These are phyloP conservation scores for Cantharis lateralis DNA, from an alignment of 2,888 invertebrate genomes.

Conservation along the genomic window DNA sequence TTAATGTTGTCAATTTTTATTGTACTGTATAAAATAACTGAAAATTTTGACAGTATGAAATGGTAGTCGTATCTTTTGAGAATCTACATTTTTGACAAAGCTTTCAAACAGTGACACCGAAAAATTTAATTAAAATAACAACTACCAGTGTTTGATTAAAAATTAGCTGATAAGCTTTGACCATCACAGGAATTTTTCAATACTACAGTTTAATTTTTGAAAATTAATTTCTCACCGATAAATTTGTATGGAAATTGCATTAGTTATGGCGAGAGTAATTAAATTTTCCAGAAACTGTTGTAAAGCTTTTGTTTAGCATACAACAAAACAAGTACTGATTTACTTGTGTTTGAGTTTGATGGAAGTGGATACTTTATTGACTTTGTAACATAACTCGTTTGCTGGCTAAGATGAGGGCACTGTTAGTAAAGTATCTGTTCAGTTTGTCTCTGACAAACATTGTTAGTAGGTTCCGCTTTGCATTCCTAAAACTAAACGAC, in stretches of 20 bases:
- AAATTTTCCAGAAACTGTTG: conserved; percentile 25
- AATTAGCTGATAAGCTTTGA: background rate
- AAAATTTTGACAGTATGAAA: background rate
- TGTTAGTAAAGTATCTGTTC: conserved; percentile 44
- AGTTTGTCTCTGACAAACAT: conserved; percentile 42
- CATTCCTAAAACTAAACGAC: conserved; percentile 25
- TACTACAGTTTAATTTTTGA: too few species aligned
- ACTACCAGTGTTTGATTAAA: background rate
- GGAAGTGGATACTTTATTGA: conserved; percentile 47
- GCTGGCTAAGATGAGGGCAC: conserved; percentile 38
- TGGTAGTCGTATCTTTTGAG: background rate
- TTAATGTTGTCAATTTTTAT: background rate
- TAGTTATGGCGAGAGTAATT: conserved; percentile 3
- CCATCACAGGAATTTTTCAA: background rate
- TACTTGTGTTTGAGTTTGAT: conserved; percentile 48
- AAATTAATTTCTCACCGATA: background rate
- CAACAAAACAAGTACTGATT: conserved; percentile 45
- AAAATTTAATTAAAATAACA: too few species aligned
- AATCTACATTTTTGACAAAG: background rate
- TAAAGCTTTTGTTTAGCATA: conserved; percentile 30
- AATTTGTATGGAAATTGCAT: background rate
- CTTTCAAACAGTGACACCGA: background rate
- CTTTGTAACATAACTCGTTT: conserved; percentile 45
- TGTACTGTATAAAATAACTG: background rate
- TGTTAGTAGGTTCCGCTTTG: conserved; percentile 31